These are phyloP conservation scores for Phymorhynchus buccinoides DNA, from an alignment of 1,140 invertebrate species.

Conservation along the genomic window DNA sequence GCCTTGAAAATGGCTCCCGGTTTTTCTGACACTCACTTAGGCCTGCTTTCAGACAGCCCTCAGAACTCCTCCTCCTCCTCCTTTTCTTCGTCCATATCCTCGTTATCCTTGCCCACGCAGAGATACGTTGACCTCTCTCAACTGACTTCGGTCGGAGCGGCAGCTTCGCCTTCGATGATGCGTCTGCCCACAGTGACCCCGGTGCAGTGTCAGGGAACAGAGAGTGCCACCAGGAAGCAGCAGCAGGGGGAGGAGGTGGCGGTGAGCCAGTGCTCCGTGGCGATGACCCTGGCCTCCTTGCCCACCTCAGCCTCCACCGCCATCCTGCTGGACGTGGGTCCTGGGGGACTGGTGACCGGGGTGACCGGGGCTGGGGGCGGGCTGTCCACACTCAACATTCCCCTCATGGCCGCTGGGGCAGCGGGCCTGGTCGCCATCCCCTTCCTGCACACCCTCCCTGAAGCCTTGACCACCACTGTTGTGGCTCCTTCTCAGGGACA, in stretches of 20 bases:
- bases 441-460: conserved; percentile 36
- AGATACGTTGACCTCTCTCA: neutral
- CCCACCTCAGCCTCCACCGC: conserved; percentile 20
- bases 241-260: neutral
- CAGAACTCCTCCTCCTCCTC: neutral
- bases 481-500: neutral
- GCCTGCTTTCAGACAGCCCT: neutral
- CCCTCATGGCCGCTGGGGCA: conserved; percentile 33
- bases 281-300: neutral
- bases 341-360: conserved; percentile 10
- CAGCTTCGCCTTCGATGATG: neutral
- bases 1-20: neutral
- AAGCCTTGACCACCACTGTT: conserved; percentile 6
- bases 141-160: no score
- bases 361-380: neutral
- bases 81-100: neutral
- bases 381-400: conserved; percentile 21
- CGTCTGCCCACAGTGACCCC: conserved; percentile 22
- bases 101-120: neutral
- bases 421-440: conserved; percentile 44
- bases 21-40: neutral
- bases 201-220: neutral
- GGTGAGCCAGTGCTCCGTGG: neutral
- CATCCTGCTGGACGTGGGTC: neutral
- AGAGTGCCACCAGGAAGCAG: neutral